Evolutionary conservation across 2,113 vertebrate species (phyloP), one percentile per base, ranked within the genome.

Genomic region (Phaetusa simplex): DNA sequence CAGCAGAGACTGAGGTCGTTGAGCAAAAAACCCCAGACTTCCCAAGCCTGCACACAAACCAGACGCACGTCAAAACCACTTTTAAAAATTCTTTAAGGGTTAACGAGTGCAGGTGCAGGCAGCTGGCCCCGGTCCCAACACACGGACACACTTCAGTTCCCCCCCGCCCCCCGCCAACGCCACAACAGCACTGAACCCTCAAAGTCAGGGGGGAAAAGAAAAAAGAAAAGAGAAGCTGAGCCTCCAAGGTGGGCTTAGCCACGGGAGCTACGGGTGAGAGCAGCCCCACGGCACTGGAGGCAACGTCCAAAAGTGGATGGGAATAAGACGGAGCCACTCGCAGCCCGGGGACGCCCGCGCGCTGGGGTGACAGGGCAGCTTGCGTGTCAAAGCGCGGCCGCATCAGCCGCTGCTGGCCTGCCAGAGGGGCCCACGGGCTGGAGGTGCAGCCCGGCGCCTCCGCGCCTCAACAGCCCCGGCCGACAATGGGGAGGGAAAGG

Each of bases 331-430:
- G 59, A 34, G 36, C 59, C 1, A 5, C 56, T 12, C 2, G 5
- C 23, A 24, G 61, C 15, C 29, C 7, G 34, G 22, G 15, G 87
- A 43, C 52, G 36, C 12, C 1, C 24, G 9, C 6, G 4, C 1
- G 2, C 66, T 0, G 43, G 24, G 45, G 29, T 2, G 2, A 2
- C 0, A 8, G 47, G 21, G 11, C 56, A 45, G 84, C 71, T 24
- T 6, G 0, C 3, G 34, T 12, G 32, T 13, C 40, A 7, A 0
- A 14, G 55, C 0, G 2, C 5, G 13, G 71, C 7, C 6, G 2
- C 67, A 7, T 0, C 89, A 5, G 73, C 0, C 42, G 42, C 66
- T 1, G 36, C 3, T 23, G 3, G 1, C 15, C 6, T 12, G 55
- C 1, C 5, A 19, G 6, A 8, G 47, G 9, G 20, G 40, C 58